Percentiles rank a stretch among this genome's conserved stretches.
phyloP scores from a whole-genome alignment of 2,113 vertebrate genomes.

The Psilopogon haemacephalus region DNA sequence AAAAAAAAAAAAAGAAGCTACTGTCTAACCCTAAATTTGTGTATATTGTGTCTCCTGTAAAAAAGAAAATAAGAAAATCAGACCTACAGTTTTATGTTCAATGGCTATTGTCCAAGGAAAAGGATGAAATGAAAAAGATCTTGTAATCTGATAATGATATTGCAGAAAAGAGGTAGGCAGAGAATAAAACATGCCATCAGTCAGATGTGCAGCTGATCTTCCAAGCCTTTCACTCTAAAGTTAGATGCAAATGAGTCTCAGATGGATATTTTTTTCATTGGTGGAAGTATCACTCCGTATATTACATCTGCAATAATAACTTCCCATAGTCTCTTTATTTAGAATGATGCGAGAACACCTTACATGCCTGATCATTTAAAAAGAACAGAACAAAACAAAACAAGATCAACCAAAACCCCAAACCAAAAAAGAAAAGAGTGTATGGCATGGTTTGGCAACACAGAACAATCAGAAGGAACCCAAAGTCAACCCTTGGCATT shows the following conservation, averaged over 20 bases:
- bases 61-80: neutral
- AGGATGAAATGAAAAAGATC: neutral
- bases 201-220: neutral
- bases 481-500: conserved; percentile 22
- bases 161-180: neutral
- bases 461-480: conserved; percentile 5
- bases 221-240: neutral
- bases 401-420: neutral
- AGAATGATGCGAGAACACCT: neutral
- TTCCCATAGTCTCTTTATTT: neutral
- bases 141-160: neutral
- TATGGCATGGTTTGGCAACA: neutral
- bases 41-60: neutral
- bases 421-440: neutral
- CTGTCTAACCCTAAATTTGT: neutral
- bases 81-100: neutral
- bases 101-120: neutral
- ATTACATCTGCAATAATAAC: neutral
- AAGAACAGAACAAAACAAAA: neutral
- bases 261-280: neutral
- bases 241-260: neutral
- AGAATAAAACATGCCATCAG: neutral
- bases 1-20: neutral
- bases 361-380: neutral
- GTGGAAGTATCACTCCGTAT: neutral